Base-by-base conservation (phyloP, 2,888 invertebrate genomes). In the Malthinus seriepunctatus region DNA sequence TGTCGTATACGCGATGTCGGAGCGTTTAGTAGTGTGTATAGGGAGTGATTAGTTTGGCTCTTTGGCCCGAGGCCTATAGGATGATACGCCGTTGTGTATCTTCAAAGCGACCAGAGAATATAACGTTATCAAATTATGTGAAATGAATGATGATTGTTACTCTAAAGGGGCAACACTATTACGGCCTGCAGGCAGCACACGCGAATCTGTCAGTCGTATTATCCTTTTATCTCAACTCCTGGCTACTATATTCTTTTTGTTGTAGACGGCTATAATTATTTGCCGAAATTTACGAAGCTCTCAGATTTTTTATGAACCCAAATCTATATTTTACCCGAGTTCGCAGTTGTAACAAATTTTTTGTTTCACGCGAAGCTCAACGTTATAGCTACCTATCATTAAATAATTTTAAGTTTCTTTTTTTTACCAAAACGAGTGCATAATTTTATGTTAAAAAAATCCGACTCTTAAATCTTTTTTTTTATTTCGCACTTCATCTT, bases 121-220 rank as follows among this genome's bases (percentile, higher is more conserved):
- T 63, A 58, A 57, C 63, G 60, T 63, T 63, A 63, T 63, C 63
- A 57, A 63, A 63, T 63, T 58, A 63, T 60, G 57, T 45, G 60
- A 61, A 57, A 63, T 63, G 63, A 63, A 63, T 63, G 62, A 62
- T 62, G 62, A 62, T 62, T 62, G 63, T 60, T 61, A 49, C 57
- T 61, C 35, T 37, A 55, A 50, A 51, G 56, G 48, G 56, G 60
- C 55, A 52, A 47, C 51, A 48, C 44, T 48, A 23, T 23, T 23
- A 42, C 39, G 23, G 55, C 60, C 60, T 49, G 33, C 51, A 55
- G 60, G 47, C 60, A 48, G 56, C 60, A 60, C 60, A 60, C 60
- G 60, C 60, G 52, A 56, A 60, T 56, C 51, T 52, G 56, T 51
- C 60, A 51, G 55, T 55, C 50, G 37, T 56, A 46, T 54, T 56